Conservation (phyloP, 1,140 invertebrate species). For the Thaumatotibia leucotreta region DNA sequence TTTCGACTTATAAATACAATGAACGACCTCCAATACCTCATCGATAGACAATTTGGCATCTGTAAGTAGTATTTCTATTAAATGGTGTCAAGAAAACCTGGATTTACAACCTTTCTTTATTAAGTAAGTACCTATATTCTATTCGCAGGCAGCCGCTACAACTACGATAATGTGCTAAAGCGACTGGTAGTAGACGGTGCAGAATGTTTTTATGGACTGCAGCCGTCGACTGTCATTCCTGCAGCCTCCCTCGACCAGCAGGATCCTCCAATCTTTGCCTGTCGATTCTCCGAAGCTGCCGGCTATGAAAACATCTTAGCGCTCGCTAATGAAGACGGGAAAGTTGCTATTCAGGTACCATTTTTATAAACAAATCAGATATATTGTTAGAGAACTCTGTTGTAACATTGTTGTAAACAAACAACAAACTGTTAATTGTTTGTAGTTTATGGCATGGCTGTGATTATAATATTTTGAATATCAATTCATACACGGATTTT, state of each 20-base stretch:
- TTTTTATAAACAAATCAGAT: neutral
- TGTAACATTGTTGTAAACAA: too few species aligned
- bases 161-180: conserved; percentile 70
- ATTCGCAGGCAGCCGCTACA: conserved; percentile 63
- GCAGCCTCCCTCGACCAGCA: conserved; percentile 71
- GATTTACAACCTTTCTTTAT: neutral
- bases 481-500: too few species aligned
- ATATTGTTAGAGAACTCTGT: neutral
- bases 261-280: conserved; percentile 80
- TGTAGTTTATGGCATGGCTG: too few species aligned
- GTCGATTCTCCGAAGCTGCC: conserved; percentile 79
- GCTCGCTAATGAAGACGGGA: conserved; percentile 91
- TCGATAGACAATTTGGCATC: conserved; percentile 68
- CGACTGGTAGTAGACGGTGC: conserved; percentile 65
- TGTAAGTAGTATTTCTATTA: conserved; percentile 43
- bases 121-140: too few species aligned
- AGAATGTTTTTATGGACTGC: conserved; percentile 78
- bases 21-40: conserved; percentile 63
- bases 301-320: conserved; percentile 84
- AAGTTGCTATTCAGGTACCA: conserved; percentile 80
- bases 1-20: conserved; percentile 28
- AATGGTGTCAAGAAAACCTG: neutral
- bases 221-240: conserved; percentile 43
- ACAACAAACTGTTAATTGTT: too few species aligned
- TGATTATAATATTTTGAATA: too few species aligned